These are phyloP conservation scores for Galaxias olidus DNA, from an alignment of 2,797 vertebrate genomes.

Conservation along the genomic window DNA sequence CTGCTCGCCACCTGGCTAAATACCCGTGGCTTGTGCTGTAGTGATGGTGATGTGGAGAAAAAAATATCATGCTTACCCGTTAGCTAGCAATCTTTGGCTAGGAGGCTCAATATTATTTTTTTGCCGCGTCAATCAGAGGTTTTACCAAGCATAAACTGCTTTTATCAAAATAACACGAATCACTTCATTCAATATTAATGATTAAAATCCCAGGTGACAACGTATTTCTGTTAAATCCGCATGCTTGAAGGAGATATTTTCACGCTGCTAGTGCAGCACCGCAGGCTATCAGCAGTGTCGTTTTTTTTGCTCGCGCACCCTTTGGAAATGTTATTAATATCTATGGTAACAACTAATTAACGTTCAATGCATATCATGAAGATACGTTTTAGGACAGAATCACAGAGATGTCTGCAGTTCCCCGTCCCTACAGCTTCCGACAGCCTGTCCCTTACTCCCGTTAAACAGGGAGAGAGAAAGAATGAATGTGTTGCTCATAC, in stretches of 20 bases:
- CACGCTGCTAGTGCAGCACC: conserved; percentile 60
- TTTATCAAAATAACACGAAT: conserved; percentile 38
- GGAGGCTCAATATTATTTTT: conserved; percentile 28
- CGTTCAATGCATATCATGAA: conserved; percentile 12
- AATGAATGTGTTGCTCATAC: conserved; percentile 56
- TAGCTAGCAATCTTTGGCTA: conserved; percentile 29
- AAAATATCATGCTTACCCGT: conserved; percentile 54
- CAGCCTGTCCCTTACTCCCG: conserved; percentile 52
- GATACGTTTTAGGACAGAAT: conserved; percentile 50
- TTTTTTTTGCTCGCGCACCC: conserved; percentile 1
- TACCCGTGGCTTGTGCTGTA: conserved; percentile 36
- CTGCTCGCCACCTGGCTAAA: conserved; percentile 49
- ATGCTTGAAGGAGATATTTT: conserved; percentile 52
- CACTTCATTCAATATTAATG: conserved; percentile 42
- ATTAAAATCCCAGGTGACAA: conserved; percentile 62
- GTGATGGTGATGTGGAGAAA: background rate
- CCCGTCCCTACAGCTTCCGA: conserved; percentile 57
- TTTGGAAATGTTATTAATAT: conserved; percentile 27
- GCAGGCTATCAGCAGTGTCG: conserved; percentile 57
- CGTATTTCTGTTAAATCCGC: conserved; percentile 68
- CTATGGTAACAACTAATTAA: conserved; percentile 19
- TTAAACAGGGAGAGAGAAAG: conserved; percentile 61
- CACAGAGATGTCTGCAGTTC: conserved; percentile 59
- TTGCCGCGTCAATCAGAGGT: conserved; percentile 28
- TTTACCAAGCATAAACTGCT: conserved; percentile 48